phyloP scores from a whole-genome alignment of 2,797 vertebrate genomes.

The Gymnothorax reevesii region DNA sequence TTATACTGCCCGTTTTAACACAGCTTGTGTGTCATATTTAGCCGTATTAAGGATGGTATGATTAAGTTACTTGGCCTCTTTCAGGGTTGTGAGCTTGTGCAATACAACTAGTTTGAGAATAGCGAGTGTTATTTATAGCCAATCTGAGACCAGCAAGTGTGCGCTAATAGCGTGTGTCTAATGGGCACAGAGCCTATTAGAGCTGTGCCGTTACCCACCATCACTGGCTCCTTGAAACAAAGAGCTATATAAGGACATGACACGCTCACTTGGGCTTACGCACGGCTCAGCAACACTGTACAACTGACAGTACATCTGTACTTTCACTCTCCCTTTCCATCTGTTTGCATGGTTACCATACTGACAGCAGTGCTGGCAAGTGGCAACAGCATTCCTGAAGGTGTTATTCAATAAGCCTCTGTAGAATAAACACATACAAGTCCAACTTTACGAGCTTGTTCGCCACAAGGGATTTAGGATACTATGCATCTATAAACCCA shows the following conservation, averaged over 20 bases:
- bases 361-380: neutral
- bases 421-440: neutral
- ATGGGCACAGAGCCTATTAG: neutral
- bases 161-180: neutral
- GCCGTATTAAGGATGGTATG: neutral
- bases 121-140: neutral
- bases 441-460: neutral
- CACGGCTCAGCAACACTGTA: neutral
- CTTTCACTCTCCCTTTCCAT: conserved; percentile 8
- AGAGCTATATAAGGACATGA: conserved; percentile 1
- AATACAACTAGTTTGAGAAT: neutral
- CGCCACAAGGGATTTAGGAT: neutral
- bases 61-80: neutral
- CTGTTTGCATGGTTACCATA: conserved; percentile 18
- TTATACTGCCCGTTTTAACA: neutral
- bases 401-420: neutral
- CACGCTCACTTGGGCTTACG: neutral
- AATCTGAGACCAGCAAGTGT: neutral
- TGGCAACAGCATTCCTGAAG: neutral
- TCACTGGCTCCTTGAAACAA: neutral
- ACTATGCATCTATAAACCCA: neutral
- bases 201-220: neutral
- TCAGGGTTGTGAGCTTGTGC: neutral
- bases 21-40: neutral
- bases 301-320: neutral